Percentiles rank a stretch among this genome's conserved stretches.
Evolutionary conservation across 2,888 invertebrate species (phyloP).

Genomic region (Elmis aenea): DNA sequence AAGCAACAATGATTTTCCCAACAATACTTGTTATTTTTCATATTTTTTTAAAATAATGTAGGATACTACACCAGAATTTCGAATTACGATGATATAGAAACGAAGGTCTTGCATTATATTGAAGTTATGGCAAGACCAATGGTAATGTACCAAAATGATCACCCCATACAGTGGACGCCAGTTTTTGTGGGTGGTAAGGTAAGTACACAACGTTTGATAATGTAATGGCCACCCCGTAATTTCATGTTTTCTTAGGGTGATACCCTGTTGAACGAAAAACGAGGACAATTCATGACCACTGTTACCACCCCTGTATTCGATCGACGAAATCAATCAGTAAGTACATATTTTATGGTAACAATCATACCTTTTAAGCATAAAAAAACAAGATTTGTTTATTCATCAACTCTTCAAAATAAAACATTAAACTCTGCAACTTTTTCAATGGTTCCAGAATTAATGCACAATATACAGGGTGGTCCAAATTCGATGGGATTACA

Average conservation of each 20-base stretch:
- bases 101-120: slow-evolving; percentile 91
- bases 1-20: slow-evolving; percentile 24
- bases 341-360: slow-evolving; percentile 16
- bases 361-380: background rate
- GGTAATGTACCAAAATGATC: slow-evolving; percentile 88
- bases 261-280: slow-evolving; percentile 61
- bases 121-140: slow-evolving; percentile 93
- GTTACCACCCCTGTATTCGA: slow-evolving; percentile 94
- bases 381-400: background rate
- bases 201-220: slow-evolving; percentile 32
- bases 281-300: slow-evolving; percentile 85
- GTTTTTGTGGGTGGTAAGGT: slow-evolving; percentile 83
- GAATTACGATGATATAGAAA: slow-evolving; percentile 80
- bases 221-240: slow-evolving; percentile 1
- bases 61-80: slow-evolving; percentile 89
- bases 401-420: background rate
- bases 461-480: too few relatives aligned
- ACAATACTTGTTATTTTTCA: slow-evolving; percentile 1
- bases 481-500: too few relatives aligned
- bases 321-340: slow-evolving; percentile 81
- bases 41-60: slow-evolving; percentile 38
- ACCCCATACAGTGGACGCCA: slow-evolving; percentile 94
- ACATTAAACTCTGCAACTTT: too few relatives aligned
- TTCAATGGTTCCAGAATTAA: background rate
- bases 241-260: slow-evolving; percentile 54